Base-by-base conservation (phyloP, 2,888 invertebrate genomes). In the Melanostoma mellinum region DNA sequence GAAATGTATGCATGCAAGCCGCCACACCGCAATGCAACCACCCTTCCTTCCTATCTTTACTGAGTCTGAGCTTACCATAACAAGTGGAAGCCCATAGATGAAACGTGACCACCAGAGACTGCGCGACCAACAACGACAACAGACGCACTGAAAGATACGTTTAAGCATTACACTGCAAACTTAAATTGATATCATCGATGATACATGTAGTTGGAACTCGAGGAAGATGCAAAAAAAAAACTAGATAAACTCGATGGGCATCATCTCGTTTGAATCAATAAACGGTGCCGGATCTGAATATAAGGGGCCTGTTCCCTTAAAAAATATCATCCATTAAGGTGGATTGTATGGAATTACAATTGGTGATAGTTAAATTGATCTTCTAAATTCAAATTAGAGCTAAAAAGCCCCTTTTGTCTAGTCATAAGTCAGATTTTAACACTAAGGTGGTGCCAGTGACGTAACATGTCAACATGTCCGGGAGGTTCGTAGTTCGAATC, bases 181-280 rank as follows among this genome's bases (percentile, higher is more conserved):
- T 78, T 65, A 71, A 76, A 81, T 76, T 71, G 81, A 76, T 81
- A 81, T 72, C 69, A 52, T 65, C 33, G 58, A 60, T 67, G 61
- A 75, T 75, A 65, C 63, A 63, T 63, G 38, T 52, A 65, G 63
- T 40, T 44, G 53, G 50, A 58, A 63, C 40, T 32, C 42, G 65
- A 48, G 55, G 60, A 60, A 60, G 60, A 35, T 33, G 60, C 36
- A 48, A 48, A 60, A 44, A 63, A 68, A 46, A 71, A 81, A 81
- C 72, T 72, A 81, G 65, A 76, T 56, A 75, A 75, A 76, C 76
- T 30, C 71, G 81, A 81, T 81, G 65, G 76, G 60, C 67, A 76
- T 76, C 81, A 65, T 60, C 53, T 60, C 42, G 72, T 40, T 65
- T 65, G 65, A 58, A 53, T 44, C 42, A 8, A 50, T 10, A 3